phyloP scores from a whole-genome alignment of 2,113 vertebrate genomes.

The Oncorhynchus masou region DNA sequence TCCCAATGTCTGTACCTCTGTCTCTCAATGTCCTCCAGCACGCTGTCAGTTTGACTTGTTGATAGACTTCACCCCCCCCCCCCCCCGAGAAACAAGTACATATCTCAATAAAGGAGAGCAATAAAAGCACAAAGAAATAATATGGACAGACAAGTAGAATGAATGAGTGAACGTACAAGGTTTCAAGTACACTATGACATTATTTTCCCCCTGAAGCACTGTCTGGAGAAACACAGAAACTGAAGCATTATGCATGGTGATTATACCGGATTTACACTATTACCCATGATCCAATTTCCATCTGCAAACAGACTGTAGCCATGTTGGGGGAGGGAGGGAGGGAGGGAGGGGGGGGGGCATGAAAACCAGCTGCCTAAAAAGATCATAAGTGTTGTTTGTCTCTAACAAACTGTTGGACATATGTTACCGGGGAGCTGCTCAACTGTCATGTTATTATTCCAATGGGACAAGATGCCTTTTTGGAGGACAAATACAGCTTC shows the following conservation, averaged over 20 bases:
- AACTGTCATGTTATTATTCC: constrained; percentile 42
- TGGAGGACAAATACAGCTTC: constrained; percentile 23
- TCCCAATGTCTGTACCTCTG: constrained; percentile 35
- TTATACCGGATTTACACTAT: not conserved
- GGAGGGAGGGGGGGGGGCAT: not conserved
- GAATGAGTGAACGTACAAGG: no score
- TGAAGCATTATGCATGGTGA: not conserved
- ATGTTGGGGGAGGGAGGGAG: not conserved
- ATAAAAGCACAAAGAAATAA: not conserved
- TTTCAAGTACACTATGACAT: not conserved
- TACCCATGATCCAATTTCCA: not conserved
- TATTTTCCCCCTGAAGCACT: not conserved
- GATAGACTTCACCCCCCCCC: constrained; percentile 20
- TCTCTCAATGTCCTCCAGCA: constrained; percentile 40
- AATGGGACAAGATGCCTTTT: constrained; percentile 20
- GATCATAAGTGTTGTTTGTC: constrained; percentile 23
- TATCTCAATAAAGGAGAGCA: not conserved
- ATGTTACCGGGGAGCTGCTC: constrained; percentile 18
- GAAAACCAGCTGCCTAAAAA: not conserved
- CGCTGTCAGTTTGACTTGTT: constrained; percentile 37
- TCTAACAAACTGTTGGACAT: constrained; percentile 27
- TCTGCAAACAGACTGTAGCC: not conserved
- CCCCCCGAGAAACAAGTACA: not conserved
- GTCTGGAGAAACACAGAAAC: not conserved
- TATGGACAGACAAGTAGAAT: not conserved